Evolutionary conservation across 2,888 invertebrate genomes (phyloP), one percentile per base, ranked within the genome.

Genomic region (Artemia sinica): DNA sequence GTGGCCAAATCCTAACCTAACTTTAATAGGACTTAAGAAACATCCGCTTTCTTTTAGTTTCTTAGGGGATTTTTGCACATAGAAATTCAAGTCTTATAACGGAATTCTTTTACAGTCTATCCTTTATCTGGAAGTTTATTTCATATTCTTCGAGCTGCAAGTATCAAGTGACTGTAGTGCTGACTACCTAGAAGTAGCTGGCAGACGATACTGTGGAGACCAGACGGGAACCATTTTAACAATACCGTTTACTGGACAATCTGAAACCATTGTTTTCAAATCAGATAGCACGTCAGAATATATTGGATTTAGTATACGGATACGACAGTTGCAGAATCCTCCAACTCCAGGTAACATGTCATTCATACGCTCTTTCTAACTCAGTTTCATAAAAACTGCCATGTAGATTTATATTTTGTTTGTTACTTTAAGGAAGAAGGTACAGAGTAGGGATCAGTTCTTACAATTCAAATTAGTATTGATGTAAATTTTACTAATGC

Each of bases 91-190:
- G 14, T 28, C n/a, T 41, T 5, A 41, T 28, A 14, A n/a, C n/a
- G n/a, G n/a, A n/a, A n/a, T 8, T 28, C 11, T 13, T n/a, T 69
- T n/a, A 18, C 41, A 69, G 70, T 13, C 51, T 13, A 66, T 70
- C 14, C 49, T 65, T 14, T 65, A 66, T 14, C 48, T 70, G 52
- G 68, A 68, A 50, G 48, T 70, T 13, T 50, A 18, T 11, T 70
- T 70, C 48, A 28, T 68, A 8, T 63, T 68, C n/a, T 70, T 70
- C 50, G 68, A 70, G 8, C 14, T 70, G 0, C 70, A 70, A 66
- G 50, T 68, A 12, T 28, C 68, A 7, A 50, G 50, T 12, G 51
- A 66, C 14, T 70, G 70, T 12, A 41, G 11, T n/a, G 41, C 65
- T 12, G 70, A 70, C 49, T 70, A 65, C 52, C 49, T 70, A n/a